Evolutionary conservation across 2,888 invertebrate genomes (phyloP).

Genomic region (Trissolcus brochymenae): DNA sequence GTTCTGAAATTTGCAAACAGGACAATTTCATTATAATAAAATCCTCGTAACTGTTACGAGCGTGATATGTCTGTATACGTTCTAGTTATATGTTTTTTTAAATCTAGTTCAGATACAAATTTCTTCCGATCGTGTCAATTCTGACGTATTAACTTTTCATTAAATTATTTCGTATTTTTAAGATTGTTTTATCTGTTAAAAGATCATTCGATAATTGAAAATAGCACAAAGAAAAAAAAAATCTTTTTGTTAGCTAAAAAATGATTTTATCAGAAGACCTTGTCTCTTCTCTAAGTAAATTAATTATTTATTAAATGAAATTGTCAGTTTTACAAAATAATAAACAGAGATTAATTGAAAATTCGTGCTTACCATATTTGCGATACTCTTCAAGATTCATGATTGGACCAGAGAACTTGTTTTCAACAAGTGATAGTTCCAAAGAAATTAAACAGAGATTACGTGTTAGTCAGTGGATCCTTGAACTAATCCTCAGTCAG

Average conservation of each 20-base stretch:
- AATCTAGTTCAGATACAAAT: constrained; percentile 1
- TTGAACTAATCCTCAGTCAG: constrained; percentile 1
- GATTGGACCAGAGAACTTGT: constrained; percentile 57
- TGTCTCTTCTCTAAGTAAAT: too few relatives aligned
- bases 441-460: constrained; percentile 8
- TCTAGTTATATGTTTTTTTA: constrained; percentile 5
- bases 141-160: too few relatives aligned
- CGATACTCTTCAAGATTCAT: constrained; percentile 75
- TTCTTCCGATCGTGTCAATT: too few relatives aligned
- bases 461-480: constrained; percentile 5
- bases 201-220: too few relatives aligned
- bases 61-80: neutral
- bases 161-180: too few relatives aligned
- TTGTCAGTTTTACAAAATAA: neutral
- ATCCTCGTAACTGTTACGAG: constrained; percentile 14
- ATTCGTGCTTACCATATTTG: constrained; percentile 69
- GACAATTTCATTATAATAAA: constrained; percentile 26
- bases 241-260: too few relatives aligned
- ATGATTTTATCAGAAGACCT: too few relatives aligned
- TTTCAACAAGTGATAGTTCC: constrained; percentile 16
- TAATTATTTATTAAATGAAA: neutral
- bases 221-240: too few relatives aligned
- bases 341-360: neutral
- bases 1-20: constrained; percentile 10
- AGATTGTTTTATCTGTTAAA: too few relatives aligned